Evolutionary conservation across 2,797 vertebrate species (phyloP).

Genomic region (Hypotaenidia philippensis): DNA sequence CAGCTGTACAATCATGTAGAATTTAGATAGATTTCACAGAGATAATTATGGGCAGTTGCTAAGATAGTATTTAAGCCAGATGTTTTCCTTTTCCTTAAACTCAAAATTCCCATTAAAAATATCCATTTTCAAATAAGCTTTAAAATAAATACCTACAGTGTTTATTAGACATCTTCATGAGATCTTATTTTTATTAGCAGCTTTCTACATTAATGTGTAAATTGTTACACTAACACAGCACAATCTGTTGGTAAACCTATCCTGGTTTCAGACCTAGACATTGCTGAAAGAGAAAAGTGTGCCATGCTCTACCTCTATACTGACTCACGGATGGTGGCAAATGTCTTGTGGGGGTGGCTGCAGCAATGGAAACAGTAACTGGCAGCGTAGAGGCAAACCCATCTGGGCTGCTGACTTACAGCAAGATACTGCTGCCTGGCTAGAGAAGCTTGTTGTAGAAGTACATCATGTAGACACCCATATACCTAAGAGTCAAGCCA

Average conservation of each 20-base stretch:
- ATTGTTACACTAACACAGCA: neutral
- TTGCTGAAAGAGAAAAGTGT: too few relatives aligned
- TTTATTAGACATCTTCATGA: neutral
- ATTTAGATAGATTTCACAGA: neutral
- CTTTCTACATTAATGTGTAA: neutral
- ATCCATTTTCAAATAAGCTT: neutral
- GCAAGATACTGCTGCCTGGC: too few relatives aligned
- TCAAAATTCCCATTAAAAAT: neutral
- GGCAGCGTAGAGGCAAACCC: too few relatives aligned
- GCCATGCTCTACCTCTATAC: too few relatives aligned
- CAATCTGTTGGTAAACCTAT: neutral
- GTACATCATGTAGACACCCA: too few relatives aligned
- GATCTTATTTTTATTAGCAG: neutral
- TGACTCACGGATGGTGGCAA: too few relatives aligned
- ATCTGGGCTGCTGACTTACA: too few relatives aligned
- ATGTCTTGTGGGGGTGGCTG: too few relatives aligned
- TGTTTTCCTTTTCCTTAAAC: neutral
- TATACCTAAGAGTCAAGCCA: too few relatives aligned
- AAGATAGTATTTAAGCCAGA: neutral
- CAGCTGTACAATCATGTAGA: neutral
- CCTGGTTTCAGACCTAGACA: too few relatives aligned
- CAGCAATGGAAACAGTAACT: too few relatives aligned
- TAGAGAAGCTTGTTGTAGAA: too few relatives aligned
- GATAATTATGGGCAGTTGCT: neutral
- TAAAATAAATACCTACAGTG: neutral